Conservation (phyloP, 2,888 invertebrate species). For the Xiphydria camelus region DNA sequence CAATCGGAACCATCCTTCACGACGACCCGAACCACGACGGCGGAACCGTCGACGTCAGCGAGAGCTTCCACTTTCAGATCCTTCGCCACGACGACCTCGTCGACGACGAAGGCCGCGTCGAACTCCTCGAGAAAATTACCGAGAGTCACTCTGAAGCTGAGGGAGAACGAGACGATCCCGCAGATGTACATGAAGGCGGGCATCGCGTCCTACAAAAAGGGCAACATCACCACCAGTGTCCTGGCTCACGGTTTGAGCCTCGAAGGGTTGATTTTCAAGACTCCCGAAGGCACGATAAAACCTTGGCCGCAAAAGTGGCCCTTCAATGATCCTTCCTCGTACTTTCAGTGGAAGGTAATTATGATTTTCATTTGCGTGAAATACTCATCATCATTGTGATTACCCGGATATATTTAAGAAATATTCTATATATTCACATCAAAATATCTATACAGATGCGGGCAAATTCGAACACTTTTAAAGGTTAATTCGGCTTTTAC, state of each 20-base stretch:
- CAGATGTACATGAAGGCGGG: slow-evolving; percentile 49
- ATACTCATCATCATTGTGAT: no score
- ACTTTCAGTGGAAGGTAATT: slow-evolving; percentile 71
- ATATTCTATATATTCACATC: no score
- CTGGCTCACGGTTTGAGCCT: slow-evolving; percentile 43
- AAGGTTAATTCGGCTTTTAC: no score
- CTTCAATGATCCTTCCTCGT: slow-evolving; percentile 68
- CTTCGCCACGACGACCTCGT: slow-evolving; percentile 1
- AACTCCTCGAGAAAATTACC: slow-evolving; percentile 31
- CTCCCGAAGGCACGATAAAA: slow-evolving; percentile 50
- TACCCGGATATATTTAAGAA: no score
- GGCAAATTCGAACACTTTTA: no score
- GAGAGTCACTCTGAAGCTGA: slow-evolving; percentile 39
- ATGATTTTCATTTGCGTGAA: no score
- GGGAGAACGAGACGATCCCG: slow-evolving; percentile 46
- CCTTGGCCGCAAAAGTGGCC: slow-evolving; percentile 70
- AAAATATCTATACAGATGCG: no score
- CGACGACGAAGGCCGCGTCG: slow-evolving; percentile 1
- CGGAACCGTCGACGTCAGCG: slow-evolving; percentile 37
- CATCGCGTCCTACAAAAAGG: slow-evolving; percentile 48
- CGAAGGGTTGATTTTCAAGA: slow-evolving; percentile 47
- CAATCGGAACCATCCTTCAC: no score
- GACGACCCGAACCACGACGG: no score
- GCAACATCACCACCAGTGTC: slow-evolving; percentile 48
- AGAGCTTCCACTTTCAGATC: not conserved